These are phyloP conservation scores for Oscheius sp. DNA, from an alignment of 2,888 invertebrate genomes.

Conservation along the genomic window DNA sequence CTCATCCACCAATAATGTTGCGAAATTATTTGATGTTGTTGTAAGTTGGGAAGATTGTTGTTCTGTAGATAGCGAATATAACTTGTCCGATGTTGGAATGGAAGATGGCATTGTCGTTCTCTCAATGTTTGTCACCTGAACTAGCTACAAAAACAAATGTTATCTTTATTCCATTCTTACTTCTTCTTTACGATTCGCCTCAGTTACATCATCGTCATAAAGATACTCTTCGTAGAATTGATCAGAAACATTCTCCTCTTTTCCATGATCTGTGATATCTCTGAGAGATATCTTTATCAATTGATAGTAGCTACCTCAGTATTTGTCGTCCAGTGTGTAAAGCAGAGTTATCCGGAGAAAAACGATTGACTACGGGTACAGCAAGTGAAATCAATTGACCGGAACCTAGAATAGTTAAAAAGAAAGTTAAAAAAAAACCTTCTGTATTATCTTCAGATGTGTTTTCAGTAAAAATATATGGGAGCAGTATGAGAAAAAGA, in stretches of 20 bases:
- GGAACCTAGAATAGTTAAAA: neutral
- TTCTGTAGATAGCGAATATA: neutral
- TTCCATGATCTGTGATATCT: neutral
- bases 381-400: neutral
- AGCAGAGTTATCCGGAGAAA: neutral
- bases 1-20: neutral
- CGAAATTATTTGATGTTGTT: neutral
- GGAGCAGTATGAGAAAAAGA: neutral
- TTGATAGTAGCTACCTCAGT: neutral
- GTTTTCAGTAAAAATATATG: neutral
- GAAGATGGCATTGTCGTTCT: neutral
- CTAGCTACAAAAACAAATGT: too few species aligned
- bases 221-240: conserved; percentile 9
- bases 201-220: neutral
- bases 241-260: neutral
- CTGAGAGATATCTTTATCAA: neutral
- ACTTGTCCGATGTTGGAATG: neutral
- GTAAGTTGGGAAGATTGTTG: neutral
- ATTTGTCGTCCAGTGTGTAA: neutral
- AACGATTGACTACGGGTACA: neutral
- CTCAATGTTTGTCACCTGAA: neutral
- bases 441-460: neutral
- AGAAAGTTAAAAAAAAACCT: neutral
- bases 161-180: neutral
- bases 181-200: neutral